Conservation (phyloP, 2,113 vertebrate species). For the Toxostoma redivivum region DNA sequence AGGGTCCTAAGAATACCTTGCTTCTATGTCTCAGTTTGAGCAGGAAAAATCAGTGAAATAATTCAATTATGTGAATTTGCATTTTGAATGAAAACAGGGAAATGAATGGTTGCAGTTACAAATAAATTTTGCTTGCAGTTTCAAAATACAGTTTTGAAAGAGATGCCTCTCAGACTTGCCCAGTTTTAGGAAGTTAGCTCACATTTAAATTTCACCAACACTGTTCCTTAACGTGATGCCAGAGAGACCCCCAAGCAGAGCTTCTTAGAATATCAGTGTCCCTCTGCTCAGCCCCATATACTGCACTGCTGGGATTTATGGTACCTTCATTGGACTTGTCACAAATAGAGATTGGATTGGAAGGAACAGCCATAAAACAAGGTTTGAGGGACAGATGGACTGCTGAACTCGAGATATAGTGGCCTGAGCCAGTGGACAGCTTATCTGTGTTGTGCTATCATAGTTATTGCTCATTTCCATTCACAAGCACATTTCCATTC, state of each 20-base stretch:
- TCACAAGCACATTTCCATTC: slow-evolving; percentile 19
- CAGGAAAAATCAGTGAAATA: not conserved
- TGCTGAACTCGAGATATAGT: slow-evolving; percentile 18
- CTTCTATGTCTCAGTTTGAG: not conserved
- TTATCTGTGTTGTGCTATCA: not conserved
- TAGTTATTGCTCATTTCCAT: slow-evolving; percentile 17
- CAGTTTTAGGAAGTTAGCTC: not conserved
- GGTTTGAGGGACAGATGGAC: slow-evolving; percentile 16
- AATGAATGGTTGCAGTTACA: not conserved
- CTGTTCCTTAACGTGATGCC: not conserved
- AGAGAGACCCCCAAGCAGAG: not conserved
- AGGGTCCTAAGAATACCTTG: not conserved
- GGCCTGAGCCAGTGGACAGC: not conserved
- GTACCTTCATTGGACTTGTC: not conserved
- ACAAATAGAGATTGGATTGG: slow-evolving; percentile 38
- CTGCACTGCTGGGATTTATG: not conserved
- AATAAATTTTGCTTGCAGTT: not conserved
- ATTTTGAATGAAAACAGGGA: not conserved
- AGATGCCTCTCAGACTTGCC: not conserved
- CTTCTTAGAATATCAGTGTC: not conserved
- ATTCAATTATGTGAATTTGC: not conserved
- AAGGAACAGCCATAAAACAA: slow-evolving; percentile 34
- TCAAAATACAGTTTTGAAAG: not conserved
- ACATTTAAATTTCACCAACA: not conserved
- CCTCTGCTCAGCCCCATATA: not conserved